Evolutionary conservation across 2,888 invertebrate species (phyloP).

Genomic region (Cephus rjabovi): DNA sequence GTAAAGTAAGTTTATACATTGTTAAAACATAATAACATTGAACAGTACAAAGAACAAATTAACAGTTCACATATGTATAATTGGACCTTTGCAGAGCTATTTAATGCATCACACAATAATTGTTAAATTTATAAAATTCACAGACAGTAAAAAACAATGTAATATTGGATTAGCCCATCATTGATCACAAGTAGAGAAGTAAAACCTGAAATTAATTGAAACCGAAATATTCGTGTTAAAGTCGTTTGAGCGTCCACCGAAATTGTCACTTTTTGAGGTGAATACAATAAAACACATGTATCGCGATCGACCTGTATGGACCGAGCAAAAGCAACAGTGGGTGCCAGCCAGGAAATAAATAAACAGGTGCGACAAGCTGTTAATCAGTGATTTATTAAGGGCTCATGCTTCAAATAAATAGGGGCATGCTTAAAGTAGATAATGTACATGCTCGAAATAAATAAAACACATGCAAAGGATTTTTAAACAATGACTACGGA

Average conservation of each 20-base stretch:
- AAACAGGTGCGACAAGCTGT: slow-evolving; percentile 63
- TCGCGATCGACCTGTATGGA: slow-evolving; percentile 26
- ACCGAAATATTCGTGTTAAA: not conserved
- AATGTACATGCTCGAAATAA: slow-evolving; percentile 63
- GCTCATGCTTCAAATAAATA: slow-evolving; percentile 63
- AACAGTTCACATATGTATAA: not conserved
- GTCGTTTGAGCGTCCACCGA: slow-evolving; percentile 5
- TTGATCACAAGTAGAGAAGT: not conserved
- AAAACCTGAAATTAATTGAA: slow-evolving; percentile 2
- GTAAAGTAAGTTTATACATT: not conserved
- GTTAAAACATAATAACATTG: not conserved
- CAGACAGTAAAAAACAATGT: not conserved
- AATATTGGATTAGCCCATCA: not conserved
- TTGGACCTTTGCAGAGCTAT: not conserved
- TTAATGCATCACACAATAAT: not conserved
- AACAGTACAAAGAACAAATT: not conserved
- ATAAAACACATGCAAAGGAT: slow-evolving; percentile 40
- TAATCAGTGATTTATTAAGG: slow-evolving; percentile 64
- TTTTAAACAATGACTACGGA: slow-evolving; percentile 65
- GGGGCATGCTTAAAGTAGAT: slow-evolving; percentile 54
- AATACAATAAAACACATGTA: not conserved
- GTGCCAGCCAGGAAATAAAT: slow-evolving; percentile 56
- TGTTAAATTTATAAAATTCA: not conserved
- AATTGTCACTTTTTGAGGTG: slow-evolving; percentile 7
- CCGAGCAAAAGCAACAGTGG: slow-evolving; percentile 45